Percentiles rank a stretch among this genome's conserved stretches.
These are phyloP conservation scores for Trochalopteron elliotii DNA, from an alignment of 2,113 vertebrate species.

Conservation along the genomic window DNA sequence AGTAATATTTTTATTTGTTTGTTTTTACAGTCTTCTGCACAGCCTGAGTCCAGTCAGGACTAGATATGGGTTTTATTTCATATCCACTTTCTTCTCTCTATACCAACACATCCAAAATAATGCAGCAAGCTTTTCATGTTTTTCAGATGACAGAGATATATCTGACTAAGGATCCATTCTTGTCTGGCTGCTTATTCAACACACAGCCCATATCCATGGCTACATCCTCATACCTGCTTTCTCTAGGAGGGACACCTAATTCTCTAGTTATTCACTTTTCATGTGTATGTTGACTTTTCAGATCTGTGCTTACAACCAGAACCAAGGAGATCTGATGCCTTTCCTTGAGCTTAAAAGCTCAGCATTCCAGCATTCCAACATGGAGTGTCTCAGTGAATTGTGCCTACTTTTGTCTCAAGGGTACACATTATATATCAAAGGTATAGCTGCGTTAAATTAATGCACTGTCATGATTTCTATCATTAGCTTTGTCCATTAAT, in stretches of 20 bases:
- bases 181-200: background rate
- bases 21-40: background rate
- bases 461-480: constrained; percentile 49
- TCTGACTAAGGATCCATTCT: background rate
- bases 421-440: background rate
- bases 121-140: background rate
- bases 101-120: background rate
- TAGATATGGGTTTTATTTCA: background rate
- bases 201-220: background rate
- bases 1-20: background rate
- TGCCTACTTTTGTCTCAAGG: background rate
- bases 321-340: background rate
- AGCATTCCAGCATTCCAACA: background rate
- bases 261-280: background rate
- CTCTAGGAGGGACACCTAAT: background rate
- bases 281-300: background rate
- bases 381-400: background rate
- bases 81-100: background rate
- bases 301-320: background rate
- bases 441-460: constrained; percentile 66
- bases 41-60: background rate
- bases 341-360: background rate
- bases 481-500: constrained; percentile 68
- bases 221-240: background rate
- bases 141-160: background rate